These are phyloP conservation scores for Brachyalestes nurse DNA, from an alignment of 2,797 vertebrate genomes.

Conservation along the genomic window DNA sequence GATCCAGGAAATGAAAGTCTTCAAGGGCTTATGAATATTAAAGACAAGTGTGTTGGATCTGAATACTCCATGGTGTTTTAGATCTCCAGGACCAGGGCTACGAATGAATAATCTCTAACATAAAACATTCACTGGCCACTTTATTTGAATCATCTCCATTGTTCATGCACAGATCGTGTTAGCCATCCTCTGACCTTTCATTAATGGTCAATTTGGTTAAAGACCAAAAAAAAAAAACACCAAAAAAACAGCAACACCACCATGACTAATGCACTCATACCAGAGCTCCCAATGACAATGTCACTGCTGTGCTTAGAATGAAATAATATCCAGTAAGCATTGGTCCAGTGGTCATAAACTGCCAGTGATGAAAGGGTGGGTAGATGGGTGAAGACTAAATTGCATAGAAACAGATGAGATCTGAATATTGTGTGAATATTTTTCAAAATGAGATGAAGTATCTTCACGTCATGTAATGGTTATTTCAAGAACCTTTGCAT, in stretches of 20 bases:
- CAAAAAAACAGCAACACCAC: too few relatives aligned
- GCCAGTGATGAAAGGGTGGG: background rate
- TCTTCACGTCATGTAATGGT: too few relatives aligned
- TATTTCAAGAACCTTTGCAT: too few relatives aligned
- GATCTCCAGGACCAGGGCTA: too few relatives aligned
- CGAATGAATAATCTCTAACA: background rate
- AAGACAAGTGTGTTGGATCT: too few relatives aligned
- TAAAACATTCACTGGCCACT: background rate
- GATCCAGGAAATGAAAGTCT: too few relatives aligned
- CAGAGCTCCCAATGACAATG: background rate
- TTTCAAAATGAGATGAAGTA: too few relatives aligned
- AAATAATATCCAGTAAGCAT: background rate
- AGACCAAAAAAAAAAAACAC: too few relatives aligned
- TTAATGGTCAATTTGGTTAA: background rate
- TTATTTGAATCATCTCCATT: background rate
- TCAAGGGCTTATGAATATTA: too few relatives aligned
- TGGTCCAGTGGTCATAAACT: background rate
- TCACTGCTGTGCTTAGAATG: background rate
- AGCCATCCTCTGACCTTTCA: background rate
- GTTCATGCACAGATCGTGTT: background rate
- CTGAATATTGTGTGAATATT: background rate
- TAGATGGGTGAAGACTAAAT: background rate
- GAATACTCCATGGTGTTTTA: too few relatives aligned
- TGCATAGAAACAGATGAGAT: background rate
- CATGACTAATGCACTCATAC: background rate